Evolutionary conservation across 2,888 invertebrate species (phyloP), one percentile per base, ranked within the genome.

Genomic region (Drosophila antonietae): DNA sequence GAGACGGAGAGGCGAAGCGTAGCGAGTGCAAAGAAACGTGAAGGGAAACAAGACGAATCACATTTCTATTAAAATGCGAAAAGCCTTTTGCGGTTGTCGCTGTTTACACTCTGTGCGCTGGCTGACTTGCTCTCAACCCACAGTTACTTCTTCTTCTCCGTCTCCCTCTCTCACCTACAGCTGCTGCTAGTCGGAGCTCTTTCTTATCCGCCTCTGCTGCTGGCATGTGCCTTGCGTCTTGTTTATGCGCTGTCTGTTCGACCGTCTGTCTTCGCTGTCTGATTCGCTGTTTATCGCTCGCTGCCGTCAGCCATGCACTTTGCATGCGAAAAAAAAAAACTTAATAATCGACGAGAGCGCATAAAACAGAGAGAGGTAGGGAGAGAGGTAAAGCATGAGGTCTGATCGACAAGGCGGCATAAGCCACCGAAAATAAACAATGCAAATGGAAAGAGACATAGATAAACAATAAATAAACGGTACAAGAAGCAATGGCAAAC

Each of bases 61-160:
- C 81, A 83, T 83, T 86, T 86, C 87, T 84, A 86, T 86, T 88
- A 88, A 86, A 86, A 86, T 86, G 83, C 86, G 86, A 80, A 83
- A 84, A 85, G 84, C 83, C 88, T 81, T 84, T 83, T 85, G 83
- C 77, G 84, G 84, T 81, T 80, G 62, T 64, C 56, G 78, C 66
- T 82, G 72, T 77, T 82, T 70, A 68, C 70, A 71, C 73, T 79
- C 69, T 61, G 64, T 70, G 70, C 57, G 70, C 60, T 75, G 60
- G 58, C 64, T 58, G 46, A 28, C 46, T n/a, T 55, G 41, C 43
- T 15, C 63, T 8, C 15, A 31, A 14, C n/a, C 0, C n/a, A 15
- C n/a, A 2, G 20, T 14, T n/a, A 23, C 28, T 23, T n/a, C 37
- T 33, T 10, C n/a, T 35, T 2, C 43, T 8, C 0, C 23, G 8